These are phyloP conservation scores for Solea senegalensis DNA, from an alignment of 2,113 vertebrate genomes.

Conservation along the genomic window DNA sequence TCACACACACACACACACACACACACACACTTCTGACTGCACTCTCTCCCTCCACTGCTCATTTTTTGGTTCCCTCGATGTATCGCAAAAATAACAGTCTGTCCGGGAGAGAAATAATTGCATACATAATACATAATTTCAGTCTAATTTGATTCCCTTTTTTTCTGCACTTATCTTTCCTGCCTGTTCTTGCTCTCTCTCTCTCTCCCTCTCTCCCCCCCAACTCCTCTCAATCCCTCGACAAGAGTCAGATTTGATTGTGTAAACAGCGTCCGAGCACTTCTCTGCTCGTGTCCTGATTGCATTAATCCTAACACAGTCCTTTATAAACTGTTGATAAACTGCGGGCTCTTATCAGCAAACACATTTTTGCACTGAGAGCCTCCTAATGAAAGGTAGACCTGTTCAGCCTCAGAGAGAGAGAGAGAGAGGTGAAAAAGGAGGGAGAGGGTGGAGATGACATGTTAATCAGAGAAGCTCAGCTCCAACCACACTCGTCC, in stretches of 20 bases:
- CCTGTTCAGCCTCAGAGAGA: slow-evolving; percentile 17
- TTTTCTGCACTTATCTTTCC: slow-evolving; percentile 51
- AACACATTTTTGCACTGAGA: slow-evolving; percentile 65
- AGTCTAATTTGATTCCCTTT: slow-evolving; percentile 59
- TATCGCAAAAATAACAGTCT: slow-evolving; percentile 37
- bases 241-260: slow-evolving; percentile 64
- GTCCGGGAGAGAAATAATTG: slow-evolving; percentile 46
- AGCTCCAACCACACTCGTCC: slow-evolving; percentile 32
- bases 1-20: not conserved
- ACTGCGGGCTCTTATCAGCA: slow-evolving; percentile 72
- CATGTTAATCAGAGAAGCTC: slow-evolving; percentile 64
- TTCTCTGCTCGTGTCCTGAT: slow-evolving; percentile 64
- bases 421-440: slow-evolving; percentile 6
- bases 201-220: not conserved
- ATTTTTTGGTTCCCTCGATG: slow-evolving; percentile 43
- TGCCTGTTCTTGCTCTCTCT: slow-evolving; percentile 11
- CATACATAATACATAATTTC: slow-evolving; percentile 48
- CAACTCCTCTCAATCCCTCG: slow-evolving; percentile 25
- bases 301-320: slow-evolving; percentile 69
- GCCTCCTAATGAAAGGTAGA: slow-evolving; percentile 75
- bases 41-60: slow-evolving; percentile 26
- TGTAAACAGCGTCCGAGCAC: slow-evolving; percentile 62
- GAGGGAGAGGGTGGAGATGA: slow-evolving; percentile 37
- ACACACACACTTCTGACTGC: slow-evolving; percentile 24
- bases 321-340: slow-evolving; percentile 77